phyloP scores from a whole-genome alignment of 2,888 invertebrate genomes.

The Theretra japonica region DNA sequence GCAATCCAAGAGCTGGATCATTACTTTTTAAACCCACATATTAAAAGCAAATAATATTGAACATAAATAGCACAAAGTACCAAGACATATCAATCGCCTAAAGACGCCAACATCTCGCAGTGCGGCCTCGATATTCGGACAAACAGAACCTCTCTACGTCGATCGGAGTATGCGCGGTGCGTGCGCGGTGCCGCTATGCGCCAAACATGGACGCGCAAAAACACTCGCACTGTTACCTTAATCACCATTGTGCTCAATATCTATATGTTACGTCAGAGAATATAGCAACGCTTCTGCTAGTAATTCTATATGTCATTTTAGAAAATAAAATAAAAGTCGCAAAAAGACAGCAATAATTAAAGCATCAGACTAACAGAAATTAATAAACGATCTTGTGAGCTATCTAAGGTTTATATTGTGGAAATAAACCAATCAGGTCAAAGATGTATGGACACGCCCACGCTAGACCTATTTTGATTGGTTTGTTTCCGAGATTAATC shows the following conservation, averaged over 20 bases:
- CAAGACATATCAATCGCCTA: constrained; percentile 49
- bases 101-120: constrained; percentile 64
- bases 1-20: too few relatives aligned
- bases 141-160: constrained; percentile 67
- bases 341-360: too few relatives aligned
- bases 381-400: too few relatives aligned
- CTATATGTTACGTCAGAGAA: background rate
- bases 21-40: too few relatives aligned
- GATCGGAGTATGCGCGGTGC: constrained; percentile 8
- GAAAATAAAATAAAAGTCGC: too few relatives aligned
- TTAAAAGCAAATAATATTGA: background rate
- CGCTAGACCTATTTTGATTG: too few relatives aligned
- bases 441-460: too few relatives aligned
- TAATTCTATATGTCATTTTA: background rate
- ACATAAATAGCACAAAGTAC: constrained; percentile 53
- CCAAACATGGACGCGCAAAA: constrained; percentile 5
- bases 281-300: background rate
- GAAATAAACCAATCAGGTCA: too few relatives aligned
- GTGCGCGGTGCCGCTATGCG: background rate
- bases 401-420: too few relatives aligned
- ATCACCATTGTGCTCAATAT: constrained; percentile 5
- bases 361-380: too few relatives aligned
- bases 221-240: constrained; percentile 26
- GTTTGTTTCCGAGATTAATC: too few relatives aligned
- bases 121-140: constrained; percentile 79